Evolutionary conservation across 2,113 vertebrate genomes (phyloP).

Genomic region (Lepisosteus oculatus): DNA sequence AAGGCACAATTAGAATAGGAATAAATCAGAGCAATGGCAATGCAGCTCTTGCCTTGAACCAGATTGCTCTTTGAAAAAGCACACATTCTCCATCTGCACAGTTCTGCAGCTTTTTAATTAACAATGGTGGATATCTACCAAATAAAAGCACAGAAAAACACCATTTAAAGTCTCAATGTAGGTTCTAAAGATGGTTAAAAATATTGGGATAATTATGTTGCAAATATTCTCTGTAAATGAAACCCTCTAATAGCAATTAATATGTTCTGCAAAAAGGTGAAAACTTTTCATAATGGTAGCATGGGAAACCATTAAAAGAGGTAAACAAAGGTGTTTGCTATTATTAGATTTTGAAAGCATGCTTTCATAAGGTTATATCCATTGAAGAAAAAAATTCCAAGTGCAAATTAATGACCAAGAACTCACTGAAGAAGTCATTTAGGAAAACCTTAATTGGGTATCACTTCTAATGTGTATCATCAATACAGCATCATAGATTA

Average conservation of each 20-base stretch:
- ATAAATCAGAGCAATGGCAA: conserved; percentile 57
- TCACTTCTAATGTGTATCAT: conserved; percentile 49
- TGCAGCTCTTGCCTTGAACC: conserved; percentile 75
- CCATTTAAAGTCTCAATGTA: conserved; percentile 70
- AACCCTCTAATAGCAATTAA: conserved; percentile 68
- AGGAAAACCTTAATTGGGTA: conserved; percentile 57
- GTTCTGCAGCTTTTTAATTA: conserved; percentile 75
- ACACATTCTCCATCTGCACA: conserved; percentile 76
- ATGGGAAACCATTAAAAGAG: conserved; percentile 65
- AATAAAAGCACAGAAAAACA: conserved; percentile 68
- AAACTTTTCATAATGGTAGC: conserved; percentile 68
- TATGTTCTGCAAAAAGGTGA: conserved; percentile 69
- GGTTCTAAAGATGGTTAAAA: conserved; percentile 71
- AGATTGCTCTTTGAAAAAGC: conserved; percentile 63
- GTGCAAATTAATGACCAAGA: conserved; percentile 66
- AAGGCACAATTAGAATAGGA: conserved; percentile 49
- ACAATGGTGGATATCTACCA: conserved; percentile 57
- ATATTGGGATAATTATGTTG: conserved; percentile 74
- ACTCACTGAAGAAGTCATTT: conserved; percentile 43
- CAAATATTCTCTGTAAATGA: conserved; percentile 71
- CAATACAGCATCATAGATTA: conserved; percentile 51
- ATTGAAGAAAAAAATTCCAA: conserved; percentile 65
- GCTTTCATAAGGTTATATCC: conserved; percentile 70
- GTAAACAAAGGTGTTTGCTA: conserved; percentile 64
- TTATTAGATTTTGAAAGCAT: conserved; percentile 66